Base-by-base conservation (phyloP, 2,888 invertebrate genomes). In the Drosophila tanythrix region DNA sequence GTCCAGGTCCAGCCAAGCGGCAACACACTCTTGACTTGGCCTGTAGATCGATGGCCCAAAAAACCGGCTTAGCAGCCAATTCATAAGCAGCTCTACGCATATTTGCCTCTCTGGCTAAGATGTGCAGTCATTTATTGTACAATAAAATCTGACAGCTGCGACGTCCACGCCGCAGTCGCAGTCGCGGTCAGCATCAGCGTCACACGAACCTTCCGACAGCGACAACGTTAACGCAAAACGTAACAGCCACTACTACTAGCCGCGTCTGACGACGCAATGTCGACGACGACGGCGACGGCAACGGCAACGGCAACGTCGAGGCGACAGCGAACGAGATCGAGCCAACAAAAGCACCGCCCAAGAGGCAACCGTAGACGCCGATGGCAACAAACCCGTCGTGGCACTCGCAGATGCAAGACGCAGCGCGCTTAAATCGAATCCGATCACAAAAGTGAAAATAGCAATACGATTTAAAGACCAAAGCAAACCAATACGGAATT, bases 321-420 rank as follows among this genome's bases (percentile, higher is more conserved):
- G 52, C 73, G 57, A 71, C 78, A 64, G 72, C 87, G 83, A 86
- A 76, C 89, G 79, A 85, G 89, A 85, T 85, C 85, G 85, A 71
- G 89, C 89, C 89, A 87, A 81, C 76, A 88, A 84, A 80, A 89
- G 71, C 59, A 78, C 82, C 85, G 89, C 79, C 89, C 84, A 85
- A 89, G 89, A 89, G 89, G 77, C 89, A 82, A 62, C 65, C 78
- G 76, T 83, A 84, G 81, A 81, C 83, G 89, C 70, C 75, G 79
- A 81, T 89, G 84, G 82, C 88, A 88, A 89, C 89, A 86, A 86
- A 86, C 85, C 85, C 89, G 85, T 86, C 85, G 85, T 88, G 88
- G 89, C 85, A 82, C 74, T 89, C 85, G 78, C 88, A 82, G 85
- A 88, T 80, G 74, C 80, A 88, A 86, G 89, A 89, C 85, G 82